Base-by-base conservation (phyloP, 23 tunicate species). In the Diplosoma virens region DNA sequence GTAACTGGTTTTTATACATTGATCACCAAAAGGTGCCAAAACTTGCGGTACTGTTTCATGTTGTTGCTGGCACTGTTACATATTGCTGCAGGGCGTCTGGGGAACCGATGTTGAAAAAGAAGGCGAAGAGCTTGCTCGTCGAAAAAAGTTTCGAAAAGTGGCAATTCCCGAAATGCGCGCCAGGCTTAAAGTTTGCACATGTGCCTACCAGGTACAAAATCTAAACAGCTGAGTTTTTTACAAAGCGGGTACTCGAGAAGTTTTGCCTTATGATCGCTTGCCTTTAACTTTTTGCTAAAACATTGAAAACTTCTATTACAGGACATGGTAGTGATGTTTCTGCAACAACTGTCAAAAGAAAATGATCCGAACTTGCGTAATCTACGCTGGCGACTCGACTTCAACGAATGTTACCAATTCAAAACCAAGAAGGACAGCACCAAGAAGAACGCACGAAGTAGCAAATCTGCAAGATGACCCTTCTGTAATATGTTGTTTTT, bases 261-360 rank as follows among this genome's bases (percentile, higher is more conserved):
- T 16, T 9, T 45, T 9, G 16, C 16, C 11, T 11, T 45, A 11
- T 16, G 52, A 45, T 45, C 11, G 52, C 52, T 45, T 45, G 16
- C 16, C 52, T 45, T 45, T 11, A 45, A 16, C 52, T 45, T 9
- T 16, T 45, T 11, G 52, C 52, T 45, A 16, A 45, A 11, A 45
- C 52, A 45, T 45, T 45, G n/a, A n/a, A n/a, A n/a, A n/a, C n/a
- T n/a, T n/a, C n/a, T n/a, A n/a, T 36, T 46, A 24, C 66, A 94
- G 95, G 94, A 87, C 58, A 87, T 94, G 99, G 99, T 94, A 28
- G 83, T 88, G 20, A 83, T 79, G 81, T 94, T 94, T 32, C 79
- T 94, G 60, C 61, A 74, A 3, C 85, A 84, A 75, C 84, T 94
- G 25, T 64, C 52, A 0, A 33, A 68, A 41, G 83, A 81, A 34